A percentile compares a stretch with the other conserved stretches of the same genome.
Conservation (phyloP, 2,113 vertebrate genomes). For the Alligator sinensis region DNA sequence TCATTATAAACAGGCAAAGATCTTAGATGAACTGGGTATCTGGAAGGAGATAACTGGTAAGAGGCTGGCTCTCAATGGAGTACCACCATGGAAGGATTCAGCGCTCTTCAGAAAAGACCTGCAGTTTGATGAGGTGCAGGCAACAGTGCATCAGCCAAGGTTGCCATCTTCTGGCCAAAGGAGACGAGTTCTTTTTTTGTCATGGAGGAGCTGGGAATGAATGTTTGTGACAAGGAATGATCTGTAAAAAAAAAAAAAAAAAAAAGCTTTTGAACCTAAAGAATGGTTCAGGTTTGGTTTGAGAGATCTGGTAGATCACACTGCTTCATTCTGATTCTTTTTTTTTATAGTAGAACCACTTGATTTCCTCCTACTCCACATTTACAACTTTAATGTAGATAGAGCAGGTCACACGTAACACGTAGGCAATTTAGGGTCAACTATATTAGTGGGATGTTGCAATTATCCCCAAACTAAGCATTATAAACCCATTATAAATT, state of each 20-base stretch:
- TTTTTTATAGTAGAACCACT: not conserved
- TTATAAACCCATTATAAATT: not conserved
- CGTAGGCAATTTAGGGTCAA: not conserved
- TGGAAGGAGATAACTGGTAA: constrained; percentile 66
- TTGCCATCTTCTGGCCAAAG: constrained; percentile 10
- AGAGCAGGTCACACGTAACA: not conserved
- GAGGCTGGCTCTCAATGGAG: constrained; percentile 16
- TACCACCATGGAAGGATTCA: not conserved
- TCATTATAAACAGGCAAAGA: constrained; percentile 62
- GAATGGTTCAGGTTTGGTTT: not conserved
- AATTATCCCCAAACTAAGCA: not conserved
- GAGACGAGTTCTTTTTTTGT: constrained; percentile 77
- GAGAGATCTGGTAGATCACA: not conserved
- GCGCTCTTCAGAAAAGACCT: constrained; percentile 73
- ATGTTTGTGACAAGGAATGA: constrained; percentile 61
- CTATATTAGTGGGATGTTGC: not conserved
- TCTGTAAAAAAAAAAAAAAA: constrained; percentile 74
- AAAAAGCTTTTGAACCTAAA: not conserved
- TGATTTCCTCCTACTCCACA: not conserved
- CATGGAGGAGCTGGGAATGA: constrained; percentile 75
- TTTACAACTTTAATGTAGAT: not conserved
- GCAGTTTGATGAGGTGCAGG: constrained; percentile 74
- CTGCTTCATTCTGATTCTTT: not conserved
- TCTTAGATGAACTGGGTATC: constrained; percentile 74
- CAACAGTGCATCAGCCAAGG: constrained; percentile 80